phyloP scores from a whole-genome alignment of 1,140 invertebrate genomes.

The Daktulosphaira vitifoliae region DNA sequence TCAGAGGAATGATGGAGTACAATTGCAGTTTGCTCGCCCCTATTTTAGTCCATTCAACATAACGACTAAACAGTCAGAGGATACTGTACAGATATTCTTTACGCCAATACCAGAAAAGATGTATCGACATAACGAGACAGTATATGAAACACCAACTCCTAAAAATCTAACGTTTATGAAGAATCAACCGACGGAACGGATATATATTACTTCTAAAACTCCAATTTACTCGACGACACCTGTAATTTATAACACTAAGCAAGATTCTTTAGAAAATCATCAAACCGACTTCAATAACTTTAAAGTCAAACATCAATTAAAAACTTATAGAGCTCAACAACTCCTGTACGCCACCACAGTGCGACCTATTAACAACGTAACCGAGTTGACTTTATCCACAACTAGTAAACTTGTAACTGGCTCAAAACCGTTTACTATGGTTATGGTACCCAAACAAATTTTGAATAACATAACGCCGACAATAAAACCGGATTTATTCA shows the following conservation, averaged over 20 bases:
- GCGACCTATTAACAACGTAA: neutral
- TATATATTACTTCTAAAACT: neutral
- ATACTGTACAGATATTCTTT: no score
- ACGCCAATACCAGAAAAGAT: no score
- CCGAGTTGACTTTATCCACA: neutral
- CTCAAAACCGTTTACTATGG: neutral
- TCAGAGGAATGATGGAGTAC: no score
- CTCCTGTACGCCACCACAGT: constrained; percentile 2
- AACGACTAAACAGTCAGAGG: no score
- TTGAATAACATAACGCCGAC: neutral
- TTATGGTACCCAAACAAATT: constrained; percentile 5
- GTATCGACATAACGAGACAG: no score
- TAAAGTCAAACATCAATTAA: neutral
- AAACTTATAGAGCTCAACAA: no score
- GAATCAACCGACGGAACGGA: neutral
- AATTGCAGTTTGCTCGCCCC: no score
- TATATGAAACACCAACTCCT: no score
- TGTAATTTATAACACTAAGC: neutral
- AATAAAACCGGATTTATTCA: neutral
- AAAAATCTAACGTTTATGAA: no score
- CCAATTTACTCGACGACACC: neutral
- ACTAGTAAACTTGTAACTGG: no score
- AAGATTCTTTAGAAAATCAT: neutral
- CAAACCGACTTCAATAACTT: neutral
- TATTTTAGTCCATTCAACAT: no score